These are phyloP conservation scores for Myripristis murdjan DNA, from an alignment of 2,797 vertebrate species.

Conservation along the genomic window DNA sequence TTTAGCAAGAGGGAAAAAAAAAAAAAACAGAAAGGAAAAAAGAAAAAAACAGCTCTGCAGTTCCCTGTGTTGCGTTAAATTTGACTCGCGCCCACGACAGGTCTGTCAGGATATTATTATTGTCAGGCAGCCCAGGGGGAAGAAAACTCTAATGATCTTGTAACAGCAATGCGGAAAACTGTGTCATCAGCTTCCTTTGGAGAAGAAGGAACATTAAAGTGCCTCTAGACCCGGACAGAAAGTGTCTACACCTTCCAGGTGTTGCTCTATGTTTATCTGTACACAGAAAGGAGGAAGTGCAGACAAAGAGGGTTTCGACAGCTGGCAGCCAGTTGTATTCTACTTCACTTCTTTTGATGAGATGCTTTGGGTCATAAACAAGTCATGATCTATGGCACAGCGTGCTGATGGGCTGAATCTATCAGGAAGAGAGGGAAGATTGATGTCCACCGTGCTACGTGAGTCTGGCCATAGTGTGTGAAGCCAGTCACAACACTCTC, in stretches of 20 bases:
- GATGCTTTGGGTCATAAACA: slow-evolving; percentile 64
- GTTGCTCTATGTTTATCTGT: slow-evolving; percentile 50
- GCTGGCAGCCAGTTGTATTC: slow-evolving; percentile 69
- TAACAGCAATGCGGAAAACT: slow-evolving; percentile 68
- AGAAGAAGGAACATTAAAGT: slow-evolving; percentile 59
- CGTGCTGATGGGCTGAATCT: slow-evolving; percentile 63
- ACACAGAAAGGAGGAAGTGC: slow-evolving; percentile 39
- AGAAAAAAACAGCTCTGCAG: slow-evolving; percentile 40
- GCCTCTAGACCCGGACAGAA: slow-evolving; percentile 45
- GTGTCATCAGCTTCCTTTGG: slow-evolving; percentile 74
- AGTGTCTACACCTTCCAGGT: slow-evolving; percentile 59
- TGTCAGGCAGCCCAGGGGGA: slow-evolving; percentile 69
- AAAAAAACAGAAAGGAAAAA: slow-evolving; percentile 25
- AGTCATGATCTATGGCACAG: slow-evolving; percentile 56
- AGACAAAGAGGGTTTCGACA: slow-evolving; percentile 38
- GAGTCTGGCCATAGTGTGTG: slow-evolving; percentile 85
- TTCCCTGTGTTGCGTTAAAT: slow-evolving; percentile 64
- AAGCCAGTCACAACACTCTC: slow-evolving; percentile 82
- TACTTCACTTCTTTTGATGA: slow-evolving; percentile 65
- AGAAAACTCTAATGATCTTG: slow-evolving; percentile 75
- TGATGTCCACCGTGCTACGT: slow-evolving; percentile 71
- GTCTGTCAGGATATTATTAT: slow-evolving; percentile 77
- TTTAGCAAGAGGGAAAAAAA: slow-evolving; percentile 24
- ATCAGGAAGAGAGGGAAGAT: slow-evolving; percentile 57
- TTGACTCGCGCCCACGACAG: slow-evolving; percentile 71